These are phyloP conservation scores for Notothenia coriiceps DNA, from an alignment of 2,113 vertebrate species.

Conservation along the genomic window DNA sequence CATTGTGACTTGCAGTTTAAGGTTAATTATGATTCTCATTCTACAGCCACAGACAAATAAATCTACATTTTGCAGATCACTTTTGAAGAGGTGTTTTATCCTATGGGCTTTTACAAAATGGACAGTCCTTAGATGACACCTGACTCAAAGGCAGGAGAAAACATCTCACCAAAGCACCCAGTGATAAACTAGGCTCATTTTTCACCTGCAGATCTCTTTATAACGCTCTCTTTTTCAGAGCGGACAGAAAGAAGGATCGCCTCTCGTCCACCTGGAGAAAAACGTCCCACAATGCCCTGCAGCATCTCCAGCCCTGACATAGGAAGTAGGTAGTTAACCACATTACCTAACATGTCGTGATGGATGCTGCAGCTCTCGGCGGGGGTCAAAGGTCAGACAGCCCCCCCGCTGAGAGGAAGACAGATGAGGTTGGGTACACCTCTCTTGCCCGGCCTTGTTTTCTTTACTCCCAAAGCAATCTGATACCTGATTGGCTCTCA, in stretches of 20 bases:
- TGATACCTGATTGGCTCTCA: constrained; percentile 78
- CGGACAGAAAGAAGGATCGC: constrained; percentile 23
- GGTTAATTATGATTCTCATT: too few species aligned
- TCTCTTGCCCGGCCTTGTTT: constrained; percentile 78
- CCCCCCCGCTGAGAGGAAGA: constrained; percentile 83
- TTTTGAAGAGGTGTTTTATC: neutral
- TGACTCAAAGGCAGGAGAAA: constrained; percentile 38
- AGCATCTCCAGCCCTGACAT: constrained; percentile 59
- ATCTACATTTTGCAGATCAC: neutral
- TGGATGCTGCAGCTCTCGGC: constrained; percentile 81
- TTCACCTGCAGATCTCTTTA: constrained; percentile 48
- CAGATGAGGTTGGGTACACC: constrained; percentile 82
- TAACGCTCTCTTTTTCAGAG: constrained; percentile 42
- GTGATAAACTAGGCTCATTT: constrained; percentile 59
- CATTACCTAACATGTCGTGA: constrained; percentile 83
- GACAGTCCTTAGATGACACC: constrained; percentile 12
- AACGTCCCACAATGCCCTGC: constrained; percentile 27
- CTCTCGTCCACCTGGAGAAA: constrained; percentile 55
- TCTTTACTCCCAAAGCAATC: constrained; percentile 82
- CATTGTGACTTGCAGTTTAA: too few species aligned
- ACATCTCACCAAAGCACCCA: constrained; percentile 36
- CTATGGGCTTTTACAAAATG: neutral
- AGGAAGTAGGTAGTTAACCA: constrained; percentile 81
- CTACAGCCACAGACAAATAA: neutral
- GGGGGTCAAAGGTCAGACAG: constrained; percentile 82